A percentile compares a stretch with the other conserved stretches of the same genome.
These are phyloP conservation scores for Chlorops oryzae DNA, from an alignment of 1,140 invertebrate genomes.

Conservation along the genomic window DNA sequence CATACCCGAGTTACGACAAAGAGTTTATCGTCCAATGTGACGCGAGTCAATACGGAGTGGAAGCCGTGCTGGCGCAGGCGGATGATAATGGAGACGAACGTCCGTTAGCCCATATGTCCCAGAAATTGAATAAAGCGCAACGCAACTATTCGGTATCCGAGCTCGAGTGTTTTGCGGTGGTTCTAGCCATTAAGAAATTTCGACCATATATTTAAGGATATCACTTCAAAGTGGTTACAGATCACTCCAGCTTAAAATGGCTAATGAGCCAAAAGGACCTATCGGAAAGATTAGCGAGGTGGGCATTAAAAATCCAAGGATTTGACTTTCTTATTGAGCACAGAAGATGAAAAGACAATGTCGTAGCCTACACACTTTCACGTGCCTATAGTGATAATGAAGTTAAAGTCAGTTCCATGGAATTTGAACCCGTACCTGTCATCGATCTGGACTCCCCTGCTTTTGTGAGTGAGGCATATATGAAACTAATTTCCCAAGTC, in stretches of 20 bases:
- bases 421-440: too few species aligned
- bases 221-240: not conserved
- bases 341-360: not conserved
- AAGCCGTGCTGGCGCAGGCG: slow-evolving; percentile 1
- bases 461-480: too few species aligned
- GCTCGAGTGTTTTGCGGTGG: not conserved
- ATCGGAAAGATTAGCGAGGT: not conserved
- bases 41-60: slow-evolving; percentile 12
- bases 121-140: not conserved
- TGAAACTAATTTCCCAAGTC: too few species aligned
- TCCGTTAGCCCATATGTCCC: slow-evolving; percentile 8
- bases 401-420: too few species aligned
- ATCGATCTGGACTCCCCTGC: too few species aligned
- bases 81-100: slow-evolving; percentile 13
- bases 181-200: slow-evolving; percentile 31
- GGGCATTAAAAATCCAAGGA: not conserved
- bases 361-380: not conserved
- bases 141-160: not conserved
- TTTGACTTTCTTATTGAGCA: not conserved
- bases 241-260: not conserved
- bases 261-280: not conserved
- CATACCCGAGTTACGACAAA: slow-evolving; percentile 23
- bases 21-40: slow-evolving; percentile 15
- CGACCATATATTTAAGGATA: slow-evolving; percentile 40
- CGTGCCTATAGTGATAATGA: not conserved